Base-by-base conservation (phyloP, 2,888 invertebrate genomes). In the Callimorpha dominula region DNA sequence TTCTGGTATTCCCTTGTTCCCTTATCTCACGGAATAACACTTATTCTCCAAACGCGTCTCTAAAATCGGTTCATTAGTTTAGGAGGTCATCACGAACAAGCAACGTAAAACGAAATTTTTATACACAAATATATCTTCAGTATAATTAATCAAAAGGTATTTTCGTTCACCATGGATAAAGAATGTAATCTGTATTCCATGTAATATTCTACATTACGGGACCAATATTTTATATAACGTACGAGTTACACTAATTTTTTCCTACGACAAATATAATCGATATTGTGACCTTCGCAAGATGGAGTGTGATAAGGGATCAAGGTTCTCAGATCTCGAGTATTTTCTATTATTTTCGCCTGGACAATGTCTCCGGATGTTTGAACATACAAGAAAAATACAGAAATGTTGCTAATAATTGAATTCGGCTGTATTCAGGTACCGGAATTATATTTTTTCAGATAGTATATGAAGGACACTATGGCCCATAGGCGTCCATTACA, bases 151-250 rank as follows among this genome's bases (percentile, higher is more conserved):
- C 43, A 43, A 43, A 43, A 4, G 8, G 4, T 43, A 43, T 43
- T 43, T 43, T 43, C 8, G n/a, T 8, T 43, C 43, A 8, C 43
- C 8, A 43, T 43, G 43, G 43, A 43, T 43, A 54, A 4, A n/a
- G 54, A 54, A 8, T 1, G n/a, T n/a, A 20, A 4, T 9, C n/a
- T 9, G n/a, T 54, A 54, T 54, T 54, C n/a, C n/a, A 17, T 43
- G 8, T 8, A 6, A 9, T n/a, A 9, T 11, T 60, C 4, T 20
- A 70, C 60, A 70, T 40, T 49, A 11, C n/a, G 12, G 8, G 31
- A 66, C 71, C 76, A 81, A 79, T 74, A 74, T 70, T 31, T 81
- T 79, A 66, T 73, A 77, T 79, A 79, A 76, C 71, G 71, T 76
- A 74, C 73, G 74, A 62, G 73, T 75, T 71, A 79, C 75, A 81